Evolutionary conservation across 2,797 vertebrate genomes (phyloP).

Genomic region (Meriones psammophilus): DNA sequence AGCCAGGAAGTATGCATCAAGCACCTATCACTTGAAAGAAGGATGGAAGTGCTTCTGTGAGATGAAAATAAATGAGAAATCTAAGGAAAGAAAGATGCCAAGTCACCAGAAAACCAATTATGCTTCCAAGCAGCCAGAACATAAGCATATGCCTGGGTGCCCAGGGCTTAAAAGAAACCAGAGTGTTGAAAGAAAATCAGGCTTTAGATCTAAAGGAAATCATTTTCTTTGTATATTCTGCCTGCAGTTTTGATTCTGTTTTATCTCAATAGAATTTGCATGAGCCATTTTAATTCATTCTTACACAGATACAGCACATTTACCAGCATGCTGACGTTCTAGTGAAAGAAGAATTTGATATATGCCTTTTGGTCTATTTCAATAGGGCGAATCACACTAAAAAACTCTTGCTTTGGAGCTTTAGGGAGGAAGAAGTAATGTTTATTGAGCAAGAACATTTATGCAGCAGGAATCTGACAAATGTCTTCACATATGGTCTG

Average conservation of each 20-base stretch:
- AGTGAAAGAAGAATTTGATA: slow-evolving; percentile 56
- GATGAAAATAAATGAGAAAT: slow-evolving; percentile 69
- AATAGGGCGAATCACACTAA: background rate
- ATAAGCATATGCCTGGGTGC: slow-evolving; percentile 61
- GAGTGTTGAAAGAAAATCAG: slow-evolving; percentile 78
- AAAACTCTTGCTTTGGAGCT: slow-evolving; percentile 25
- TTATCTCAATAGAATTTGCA: slow-evolving; percentile 73
- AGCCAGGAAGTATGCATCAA: slow-evolving; percentile 62
- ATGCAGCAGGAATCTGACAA: background rate
- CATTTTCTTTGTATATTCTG: slow-evolving; percentile 78
- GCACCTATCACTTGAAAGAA: slow-evolving; percentile 70
- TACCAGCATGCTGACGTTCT: slow-evolving; percentile 49
- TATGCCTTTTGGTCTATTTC: slow-evolving; percentile 29
- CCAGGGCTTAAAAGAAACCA: slow-evolving; percentile 78
- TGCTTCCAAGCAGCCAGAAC: slow-evolving; percentile 69
- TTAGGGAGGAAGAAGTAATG: slow-evolving; percentile 45
- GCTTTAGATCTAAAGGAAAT: slow-evolving; percentile 79
- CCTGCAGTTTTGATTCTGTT: slow-evolving; percentile 71
- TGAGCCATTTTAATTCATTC: slow-evolving; percentile 73
- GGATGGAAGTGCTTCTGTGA: slow-evolving; percentile 61
- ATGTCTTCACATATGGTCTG: background rate
- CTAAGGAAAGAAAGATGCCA: slow-evolving; percentile 67
- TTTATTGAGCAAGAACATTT: slow-evolving; percentile 8
- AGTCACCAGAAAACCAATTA: slow-evolving; percentile 77
- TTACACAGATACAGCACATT: slow-evolving; percentile 64